Conservation (phyloP, 2,888 invertebrate species). For the Camponotus fellah region DNA sequence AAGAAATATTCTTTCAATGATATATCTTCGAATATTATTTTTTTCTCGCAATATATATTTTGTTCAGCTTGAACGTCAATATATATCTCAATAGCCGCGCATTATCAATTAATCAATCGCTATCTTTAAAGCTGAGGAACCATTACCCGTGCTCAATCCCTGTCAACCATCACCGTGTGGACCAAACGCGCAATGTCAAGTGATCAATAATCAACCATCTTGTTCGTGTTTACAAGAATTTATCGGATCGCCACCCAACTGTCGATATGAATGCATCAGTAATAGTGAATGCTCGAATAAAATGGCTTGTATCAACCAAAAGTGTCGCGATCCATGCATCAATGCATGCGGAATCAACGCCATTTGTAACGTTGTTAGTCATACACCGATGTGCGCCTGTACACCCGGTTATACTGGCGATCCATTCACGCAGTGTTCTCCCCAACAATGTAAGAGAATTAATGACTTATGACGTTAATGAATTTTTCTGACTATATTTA, state of each 20-base stretch:
- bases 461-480: background rate
- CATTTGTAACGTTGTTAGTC: conserved; percentile 90
- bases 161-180: conserved; percentile 92
- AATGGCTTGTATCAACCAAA: conserved; percentile 91
- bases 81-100: conserved; percentile 76
- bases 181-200: conserved; percentile 89
- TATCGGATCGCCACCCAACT: conserved; percentile 92
- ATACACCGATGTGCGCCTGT: conserved; percentile 90
- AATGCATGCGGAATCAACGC: conserved; percentile 92
- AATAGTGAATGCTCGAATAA: conserved; percentile 91
- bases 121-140: conserved; percentile 87
- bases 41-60: conserved; percentile 54
- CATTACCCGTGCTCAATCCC: conserved; percentile 87
- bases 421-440: conserved; percentile 89
- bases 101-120: background rate
- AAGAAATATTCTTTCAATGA: conserved; percentile 72
- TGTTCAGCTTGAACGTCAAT: conserved; percentile 85
- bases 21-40: background rate
- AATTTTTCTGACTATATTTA: background rate
- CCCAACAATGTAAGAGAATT: conserved; percentile 84
- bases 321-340: conserved; percentile 92
- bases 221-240: conserved; percentile 93
- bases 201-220: conserved; percentile 90
- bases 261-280: conserved; percentile 93
- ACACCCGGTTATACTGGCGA: conserved; percentile 88